These are phyloP conservation scores for Sycon ciliatum DNA, from an alignment of 37 sponge, comb jelly and placozoan genomes.

Conservation along the genomic window DNA sequence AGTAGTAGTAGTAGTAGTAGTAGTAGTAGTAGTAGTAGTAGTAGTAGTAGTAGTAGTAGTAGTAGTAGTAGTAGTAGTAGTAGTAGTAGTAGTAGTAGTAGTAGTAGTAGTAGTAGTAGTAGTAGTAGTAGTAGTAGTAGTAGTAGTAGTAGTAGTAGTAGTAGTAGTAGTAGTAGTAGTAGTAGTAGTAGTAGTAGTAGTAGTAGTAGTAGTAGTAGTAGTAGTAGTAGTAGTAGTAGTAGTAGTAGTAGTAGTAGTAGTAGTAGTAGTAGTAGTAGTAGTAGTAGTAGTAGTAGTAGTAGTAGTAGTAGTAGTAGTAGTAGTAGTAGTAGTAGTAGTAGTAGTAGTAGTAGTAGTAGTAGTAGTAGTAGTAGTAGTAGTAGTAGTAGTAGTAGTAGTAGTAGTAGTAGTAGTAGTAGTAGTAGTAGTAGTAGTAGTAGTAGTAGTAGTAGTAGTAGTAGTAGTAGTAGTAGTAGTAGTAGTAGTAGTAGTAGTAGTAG, in stretches of 20 bases:
- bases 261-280: conserved; percentile 6
- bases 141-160: conserved; percentile 6
- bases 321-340: conserved; percentile 6
- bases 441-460: conserved; percentile 6
- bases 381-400: conserved; percentile 6
- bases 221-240: conserved; percentile 8
- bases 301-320: conserved; percentile 8
- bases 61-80: conserved; percentile 8
- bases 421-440: conserved; percentile 8
- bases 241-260: conserved; percentile 8
- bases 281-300: conserved; percentile 8
- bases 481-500: conserved; percentile 8
- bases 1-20: conserved; percentile 8
- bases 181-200: conserved; percentile 8
- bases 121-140: conserved; percentile 8
- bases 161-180: conserved; percentile 8
- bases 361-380: conserved; percentile 8
- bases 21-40: conserved; percentile 6
- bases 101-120: conserved; percentile 8
- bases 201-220: conserved; percentile 6
- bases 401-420: conserved; percentile 8
- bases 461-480: conserved; percentile 8
- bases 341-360: conserved; percentile 8
- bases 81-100: conserved; percentile 6
- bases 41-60: conserved; percentile 8